Base-by-base conservation (phyloP, 2,888 invertebrate species). In the Noctua janthina region DNA sequence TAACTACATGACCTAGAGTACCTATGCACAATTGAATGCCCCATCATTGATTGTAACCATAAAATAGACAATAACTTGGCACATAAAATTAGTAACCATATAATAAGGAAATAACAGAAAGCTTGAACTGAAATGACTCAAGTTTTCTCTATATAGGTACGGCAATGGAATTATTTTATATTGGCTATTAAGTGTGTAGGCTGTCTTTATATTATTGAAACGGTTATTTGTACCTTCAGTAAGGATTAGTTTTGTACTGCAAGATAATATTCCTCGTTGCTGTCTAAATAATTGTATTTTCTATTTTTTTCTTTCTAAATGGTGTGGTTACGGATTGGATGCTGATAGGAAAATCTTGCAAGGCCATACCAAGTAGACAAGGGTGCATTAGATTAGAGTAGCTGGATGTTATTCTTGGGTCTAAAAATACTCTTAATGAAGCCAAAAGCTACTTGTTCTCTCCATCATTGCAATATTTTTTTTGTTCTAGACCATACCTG, bases 21-120 rank as follows among this genome's bases (percentile, higher is more conserved):
- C 0, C 29, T 20, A n/a, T n/a, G 51, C 8, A 35, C 49, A 67
- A 29, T 6, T 74, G 74, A 67, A 74, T 49, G 39, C 3, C 43
- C 13, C 82, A n/a, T 67, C 51, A 51, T 74, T 13, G 11, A 68
- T 51, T 67, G 51, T n/a, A 23, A 54, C 83, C 7, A 74, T 82
- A 81, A 81, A 82, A 82, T 51, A 8, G 72, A 49, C 35, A n/a
- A 54, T 71, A 64, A 64, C 3, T 8, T 23, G 2, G 35, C 46
- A 51, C 39, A 62, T 82, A n/a, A 62, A 68, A 82, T 82, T 29
- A 46, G 20, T 29, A 54, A 43, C 54, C 66, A 67, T 35, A 78
- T 35, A 78, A 54, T 54, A 43, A 59, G 56, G 67, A 69, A 76
- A 46, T 82, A 15, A 54, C 59, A n/a, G 51, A 59, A 75, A 75